These are phyloP conservation scores for Coremacera marginata DNA, from an alignment of 2,888 invertebrate species.

Conservation along the genomic window DNA sequence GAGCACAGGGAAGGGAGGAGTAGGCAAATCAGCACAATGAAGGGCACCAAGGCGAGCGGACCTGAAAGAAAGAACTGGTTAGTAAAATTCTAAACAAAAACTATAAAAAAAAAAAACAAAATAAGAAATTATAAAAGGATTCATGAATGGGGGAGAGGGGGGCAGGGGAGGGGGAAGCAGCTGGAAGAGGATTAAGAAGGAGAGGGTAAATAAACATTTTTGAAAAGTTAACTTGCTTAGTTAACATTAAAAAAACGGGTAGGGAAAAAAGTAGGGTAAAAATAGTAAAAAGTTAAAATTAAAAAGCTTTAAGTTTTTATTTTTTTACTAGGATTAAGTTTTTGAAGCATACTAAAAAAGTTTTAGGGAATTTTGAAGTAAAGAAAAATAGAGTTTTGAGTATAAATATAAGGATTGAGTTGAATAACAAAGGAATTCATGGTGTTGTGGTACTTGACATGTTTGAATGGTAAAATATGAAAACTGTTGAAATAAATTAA, in stretches of 20 bases:
- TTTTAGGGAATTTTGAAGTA: too few relatives aligned
- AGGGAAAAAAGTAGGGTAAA: background rate
- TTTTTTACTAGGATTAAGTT: too few relatives aligned
- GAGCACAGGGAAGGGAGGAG: conserved; percentile 1
- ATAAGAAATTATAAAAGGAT: conserved; percentile 12
- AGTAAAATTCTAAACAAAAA: conserved; percentile 55
- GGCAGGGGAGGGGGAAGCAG: background rate
- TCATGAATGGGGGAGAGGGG: background rate
- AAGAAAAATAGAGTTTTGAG: too few relatives aligned
- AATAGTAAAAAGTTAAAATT: too few relatives aligned
- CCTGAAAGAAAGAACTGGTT: conserved; percentile 67
- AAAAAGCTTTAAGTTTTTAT: too few relatives aligned
- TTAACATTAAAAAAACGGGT: background rate
- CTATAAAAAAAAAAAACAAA: conserved; percentile 15
- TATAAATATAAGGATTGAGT: too few relatives aligned
- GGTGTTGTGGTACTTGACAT: too few relatives aligned
- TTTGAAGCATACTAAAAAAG: too few relatives aligned
- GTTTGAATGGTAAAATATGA: background rate
- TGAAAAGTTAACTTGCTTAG: background rate
- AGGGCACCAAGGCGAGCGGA: conserved; percentile 48
- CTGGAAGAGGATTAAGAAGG: background rate
- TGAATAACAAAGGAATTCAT: background rate
- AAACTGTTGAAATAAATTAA: background rate
- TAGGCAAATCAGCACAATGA: conserved; percentile 34
- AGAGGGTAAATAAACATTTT: background rate